Conservation (phyloP, 1,140 invertebrate species). For the Heliothis virescens region DNA sequence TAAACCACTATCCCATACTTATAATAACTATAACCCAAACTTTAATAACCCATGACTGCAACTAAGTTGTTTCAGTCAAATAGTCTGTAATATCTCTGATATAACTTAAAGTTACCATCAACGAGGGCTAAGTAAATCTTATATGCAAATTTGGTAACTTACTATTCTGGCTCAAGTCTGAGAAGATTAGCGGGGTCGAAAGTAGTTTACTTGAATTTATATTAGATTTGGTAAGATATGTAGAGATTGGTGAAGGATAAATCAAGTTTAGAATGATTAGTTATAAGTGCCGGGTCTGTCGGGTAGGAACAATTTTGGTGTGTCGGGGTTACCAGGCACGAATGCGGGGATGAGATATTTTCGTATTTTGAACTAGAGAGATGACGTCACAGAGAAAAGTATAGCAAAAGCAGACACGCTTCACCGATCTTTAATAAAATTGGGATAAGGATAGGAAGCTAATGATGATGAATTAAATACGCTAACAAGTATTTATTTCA, state of each 20-base stretch:
- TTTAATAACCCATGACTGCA: background rate
- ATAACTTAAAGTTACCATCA: slow-evolving; percentile 69
- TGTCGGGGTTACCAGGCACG: too few relatives aligned
- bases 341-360: too few relatives aligned
- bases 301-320: too few relatives aligned
- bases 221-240: slow-evolving; percentile 5
- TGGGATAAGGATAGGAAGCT: too few relatives aligned
- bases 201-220: background rate
- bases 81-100: slow-evolving; percentile 60
- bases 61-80: slow-evolving; percentile 52
- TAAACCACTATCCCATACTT: background rate
- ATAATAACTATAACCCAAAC: background rate
- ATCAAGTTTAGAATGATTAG: too few relatives aligned
- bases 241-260: background rate
- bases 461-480: too few relatives aligned
- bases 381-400: too few relatives aligned
- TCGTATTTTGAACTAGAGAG: too few relatives aligned
- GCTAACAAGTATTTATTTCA: too few relatives aligned
- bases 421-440: too few relatives aligned
- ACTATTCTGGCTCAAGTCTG: slow-evolving; percentile 53
- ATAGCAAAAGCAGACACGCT: too few relatives aligned
- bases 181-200: slow-evolving; percentile 38
- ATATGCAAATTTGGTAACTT: slow-evolving; percentile 69
- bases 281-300: too few relatives aligned
- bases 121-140: slow-evolving; percentile 70